Evolutionary conservation across 2,113 vertebrate species (phyloP).

Genomic region (Nettapus auritus): DNA sequence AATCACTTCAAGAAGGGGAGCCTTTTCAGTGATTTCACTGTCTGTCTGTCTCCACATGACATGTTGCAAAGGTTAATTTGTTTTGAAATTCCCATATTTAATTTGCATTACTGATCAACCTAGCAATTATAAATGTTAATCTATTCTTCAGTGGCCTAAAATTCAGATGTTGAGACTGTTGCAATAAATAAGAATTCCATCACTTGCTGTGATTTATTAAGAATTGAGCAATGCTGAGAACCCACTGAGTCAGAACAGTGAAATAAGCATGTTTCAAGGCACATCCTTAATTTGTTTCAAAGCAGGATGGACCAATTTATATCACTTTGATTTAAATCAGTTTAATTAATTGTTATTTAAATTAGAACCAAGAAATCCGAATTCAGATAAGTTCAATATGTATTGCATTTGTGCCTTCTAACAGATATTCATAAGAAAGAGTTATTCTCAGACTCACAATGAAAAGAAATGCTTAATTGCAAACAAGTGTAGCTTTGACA

Average conservation of each 20-base stretch:
- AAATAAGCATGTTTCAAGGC: neutral
- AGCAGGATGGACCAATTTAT: neutral
- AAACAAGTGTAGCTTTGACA: neutral
- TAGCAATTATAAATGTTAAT: conserved; percentile 53
- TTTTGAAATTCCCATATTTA: conserved; percentile 15
- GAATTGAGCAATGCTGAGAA: neutral
- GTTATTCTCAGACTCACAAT: neutral
- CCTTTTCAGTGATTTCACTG: neutral
- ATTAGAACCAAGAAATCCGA: neutral
- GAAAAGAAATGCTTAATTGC: neutral
- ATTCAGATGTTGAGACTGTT: neutral
- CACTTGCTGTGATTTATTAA: conserved; percentile 28
- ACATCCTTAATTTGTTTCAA: conserved; percentile 24
- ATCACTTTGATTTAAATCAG: neutral
- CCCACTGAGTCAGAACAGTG: neutral
- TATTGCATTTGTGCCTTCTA: neutral
- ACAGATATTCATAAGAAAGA: neutral
- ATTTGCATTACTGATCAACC: conserved; percentile 17
- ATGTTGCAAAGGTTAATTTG: conserved; percentile 24
- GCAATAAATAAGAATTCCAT: conserved; percentile 33
- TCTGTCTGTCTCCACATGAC: neutral
- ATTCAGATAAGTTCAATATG: conserved; percentile 13
- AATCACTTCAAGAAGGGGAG: neutral
- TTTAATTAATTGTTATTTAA: conserved; percentile 28
- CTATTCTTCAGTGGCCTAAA: conserved; percentile 34